Conservation (phyloP, 1,140 invertebrate species). For the Metaphire vulgaris region DNA sequence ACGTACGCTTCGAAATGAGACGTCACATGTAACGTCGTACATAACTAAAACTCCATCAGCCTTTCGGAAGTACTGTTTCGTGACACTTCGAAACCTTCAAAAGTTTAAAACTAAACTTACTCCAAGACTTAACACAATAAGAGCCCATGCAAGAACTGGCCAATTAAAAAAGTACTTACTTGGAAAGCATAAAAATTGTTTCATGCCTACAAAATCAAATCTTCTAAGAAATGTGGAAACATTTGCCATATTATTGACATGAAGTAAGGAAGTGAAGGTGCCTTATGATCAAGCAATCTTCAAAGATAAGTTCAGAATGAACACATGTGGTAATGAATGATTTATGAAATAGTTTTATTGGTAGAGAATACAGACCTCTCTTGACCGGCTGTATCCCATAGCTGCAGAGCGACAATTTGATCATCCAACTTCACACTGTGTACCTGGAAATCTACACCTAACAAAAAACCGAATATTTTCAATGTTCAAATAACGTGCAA, state of each 20-base stretch:
- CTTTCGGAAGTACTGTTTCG: conserved; percentile 64
- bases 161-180: no score
- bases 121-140: neutral
- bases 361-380: conserved; percentile 54
- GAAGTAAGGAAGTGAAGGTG: no score
- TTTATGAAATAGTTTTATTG: no score
- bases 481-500: conserved; percentile 10
- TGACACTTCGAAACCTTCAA: conserved; percentile 62
- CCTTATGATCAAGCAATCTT: no score
- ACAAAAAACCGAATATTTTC: conserved; percentile 29
- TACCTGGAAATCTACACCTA: conserved; percentile 60
- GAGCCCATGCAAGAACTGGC: neutral
- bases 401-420: conserved; percentile 55
- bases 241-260: no score
- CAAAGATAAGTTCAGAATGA: no score
- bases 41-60: conserved; percentile 64
- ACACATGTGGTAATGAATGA: no score
- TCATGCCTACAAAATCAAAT: no score
- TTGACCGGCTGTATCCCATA: conserved; percentile 61
- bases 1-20: conserved; percentile 60
- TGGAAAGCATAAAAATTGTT: neutral
- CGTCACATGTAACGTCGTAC: conserved; percentile 64
- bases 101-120: conserved; percentile 8
- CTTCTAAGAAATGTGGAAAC: no score
- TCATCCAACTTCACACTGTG: conserved; percentile 54